phyloP scores from a whole-genome alignment of 2,113 vertebrate genomes.

The Octodon degus region DNA sequence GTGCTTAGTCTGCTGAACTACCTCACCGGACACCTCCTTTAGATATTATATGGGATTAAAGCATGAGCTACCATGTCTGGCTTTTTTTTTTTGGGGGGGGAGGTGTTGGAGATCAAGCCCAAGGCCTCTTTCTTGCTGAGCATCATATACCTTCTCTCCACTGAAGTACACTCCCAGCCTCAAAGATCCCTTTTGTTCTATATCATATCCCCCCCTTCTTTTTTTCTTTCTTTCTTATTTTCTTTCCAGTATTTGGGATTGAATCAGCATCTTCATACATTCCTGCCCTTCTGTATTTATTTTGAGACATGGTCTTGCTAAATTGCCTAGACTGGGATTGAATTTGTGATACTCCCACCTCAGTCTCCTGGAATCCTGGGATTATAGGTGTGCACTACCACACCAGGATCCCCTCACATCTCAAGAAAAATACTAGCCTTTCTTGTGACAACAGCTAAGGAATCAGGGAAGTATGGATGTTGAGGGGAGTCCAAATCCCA shows the following conservation, averaged over 20 bases:
- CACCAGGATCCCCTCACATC: neutral
- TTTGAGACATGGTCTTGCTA: neutral
- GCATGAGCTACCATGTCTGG: neutral
- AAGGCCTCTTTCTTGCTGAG: neutral
- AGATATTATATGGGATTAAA: neutral
- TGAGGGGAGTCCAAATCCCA: neutral
- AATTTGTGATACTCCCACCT: neutral
- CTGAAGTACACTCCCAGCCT: neutral
- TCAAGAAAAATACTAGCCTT: neutral
- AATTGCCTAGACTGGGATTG: neutral
- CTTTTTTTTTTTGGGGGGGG: neutral
- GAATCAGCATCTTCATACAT: neutral
- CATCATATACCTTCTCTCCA: neutral
- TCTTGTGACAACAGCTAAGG: constrained; percentile 1
- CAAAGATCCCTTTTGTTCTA: neutral
- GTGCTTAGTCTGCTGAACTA: too few relatives aligned
- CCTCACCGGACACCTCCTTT: neutral
- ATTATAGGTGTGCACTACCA: neutral
- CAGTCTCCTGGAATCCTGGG: neutral
- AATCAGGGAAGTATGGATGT: neutral
- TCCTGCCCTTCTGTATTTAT: neutral
- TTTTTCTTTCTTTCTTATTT: neutral
- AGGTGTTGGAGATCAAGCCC: neutral
- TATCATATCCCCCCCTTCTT: neutral
- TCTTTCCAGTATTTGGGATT: neutral